Evolutionary conservation across 2,888 invertebrate species (phyloP).

Genomic region (Geophilus truncorum): DNA sequence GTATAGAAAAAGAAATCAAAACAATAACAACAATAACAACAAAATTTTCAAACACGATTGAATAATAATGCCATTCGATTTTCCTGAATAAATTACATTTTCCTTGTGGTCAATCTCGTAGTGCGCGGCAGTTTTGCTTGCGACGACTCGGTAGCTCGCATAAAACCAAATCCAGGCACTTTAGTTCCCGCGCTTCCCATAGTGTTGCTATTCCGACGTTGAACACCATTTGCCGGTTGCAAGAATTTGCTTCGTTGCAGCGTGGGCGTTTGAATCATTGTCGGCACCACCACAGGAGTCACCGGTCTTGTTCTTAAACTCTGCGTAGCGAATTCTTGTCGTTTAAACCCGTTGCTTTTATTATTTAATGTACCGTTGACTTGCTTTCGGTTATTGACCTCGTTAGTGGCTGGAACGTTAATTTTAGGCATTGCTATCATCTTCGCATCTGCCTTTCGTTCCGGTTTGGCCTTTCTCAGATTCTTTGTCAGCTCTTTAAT

Average conservation of each 20-base stretch:
- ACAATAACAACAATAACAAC: neutral
- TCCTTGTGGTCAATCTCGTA: neutral
- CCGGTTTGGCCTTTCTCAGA: constrained; percentile 42
- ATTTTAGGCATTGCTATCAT: neutral
- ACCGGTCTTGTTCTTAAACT: constrained; percentile 3
- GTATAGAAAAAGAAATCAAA: neutral
- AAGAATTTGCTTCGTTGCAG: neutral
- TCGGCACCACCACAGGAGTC: neutral
- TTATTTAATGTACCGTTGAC: neutral
- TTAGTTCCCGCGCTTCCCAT: neutral
- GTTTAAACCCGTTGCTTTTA: neutral
- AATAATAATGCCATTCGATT: neutral
- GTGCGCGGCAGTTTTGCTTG: constrained; percentile 37
- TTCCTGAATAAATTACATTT: neutral
- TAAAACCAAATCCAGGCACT: constrained; percentile 37
- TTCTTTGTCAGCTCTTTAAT: constrained; percentile 52
- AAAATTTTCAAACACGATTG: neutral
- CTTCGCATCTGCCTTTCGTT: constrained; percentile 30
- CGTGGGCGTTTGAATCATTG: neutral
- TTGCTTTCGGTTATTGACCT: neutral
- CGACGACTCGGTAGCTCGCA: constrained; percentile 41
- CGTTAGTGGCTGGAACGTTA: neutral
- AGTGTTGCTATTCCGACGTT: neutral
- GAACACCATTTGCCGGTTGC: neutral
- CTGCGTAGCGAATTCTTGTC: neutral